Conservation (phyloP, 2,888 invertebrate genomes). For the Drosophila ezoana region DNA sequence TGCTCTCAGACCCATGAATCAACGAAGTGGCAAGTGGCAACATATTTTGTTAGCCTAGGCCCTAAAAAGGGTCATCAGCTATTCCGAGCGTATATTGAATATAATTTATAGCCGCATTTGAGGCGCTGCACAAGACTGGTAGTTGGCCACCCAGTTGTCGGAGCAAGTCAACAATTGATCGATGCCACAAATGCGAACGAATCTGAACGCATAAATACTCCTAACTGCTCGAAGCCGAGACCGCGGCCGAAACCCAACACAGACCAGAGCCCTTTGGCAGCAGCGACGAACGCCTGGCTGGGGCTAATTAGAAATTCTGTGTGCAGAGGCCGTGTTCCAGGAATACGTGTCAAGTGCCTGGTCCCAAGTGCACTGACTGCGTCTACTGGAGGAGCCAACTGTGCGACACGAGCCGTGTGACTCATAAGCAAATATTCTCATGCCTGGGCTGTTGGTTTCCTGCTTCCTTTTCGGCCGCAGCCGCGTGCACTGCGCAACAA, state of each 20-base stretch:
- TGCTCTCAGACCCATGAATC: slow-evolving; percentile 49
- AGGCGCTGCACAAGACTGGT: slow-evolving; percentile 63
- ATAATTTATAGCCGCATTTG: slow-evolving; percentile 74
- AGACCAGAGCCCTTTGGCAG: slow-evolving; percentile 39
- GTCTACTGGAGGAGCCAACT: not conserved
- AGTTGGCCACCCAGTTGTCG: slow-evolving; percentile 63
- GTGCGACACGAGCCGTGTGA: slow-evolving; percentile 65
- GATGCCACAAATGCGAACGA: slow-evolving; percentile 52
- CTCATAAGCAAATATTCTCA: slow-evolving; percentile 70
- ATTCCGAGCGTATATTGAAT: slow-evolving; percentile 58
- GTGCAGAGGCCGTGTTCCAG: slow-evolving; percentile 63
- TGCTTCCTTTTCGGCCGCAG: slow-evolving; percentile 66
- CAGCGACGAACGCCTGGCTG: slow-evolving; percentile 4
- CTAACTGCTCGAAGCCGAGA: slow-evolving; percentile 25
- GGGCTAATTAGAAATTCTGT: slow-evolving; percentile 71
- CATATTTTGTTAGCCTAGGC: slow-evolving; percentile 28
- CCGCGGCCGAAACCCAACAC: slow-evolving; percentile 1
- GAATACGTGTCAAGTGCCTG: slow-evolving; percentile 73
- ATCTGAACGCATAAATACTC: slow-evolving; percentile 71
- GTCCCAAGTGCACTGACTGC: slow-evolving; percentile 17
- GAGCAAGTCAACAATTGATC: slow-evolving; percentile 63
- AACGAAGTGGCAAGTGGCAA: slow-evolving; percentile 39
- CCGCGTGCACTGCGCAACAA: slow-evolving; percentile 28
- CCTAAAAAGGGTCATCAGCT: slow-evolving; percentile 47
- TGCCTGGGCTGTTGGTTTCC: slow-evolving; percentile 63